These are phyloP conservation scores for Potamilus streckersoni DNA, from an alignment of 1,140 invertebrate genomes.

Conservation along the genomic window DNA sequence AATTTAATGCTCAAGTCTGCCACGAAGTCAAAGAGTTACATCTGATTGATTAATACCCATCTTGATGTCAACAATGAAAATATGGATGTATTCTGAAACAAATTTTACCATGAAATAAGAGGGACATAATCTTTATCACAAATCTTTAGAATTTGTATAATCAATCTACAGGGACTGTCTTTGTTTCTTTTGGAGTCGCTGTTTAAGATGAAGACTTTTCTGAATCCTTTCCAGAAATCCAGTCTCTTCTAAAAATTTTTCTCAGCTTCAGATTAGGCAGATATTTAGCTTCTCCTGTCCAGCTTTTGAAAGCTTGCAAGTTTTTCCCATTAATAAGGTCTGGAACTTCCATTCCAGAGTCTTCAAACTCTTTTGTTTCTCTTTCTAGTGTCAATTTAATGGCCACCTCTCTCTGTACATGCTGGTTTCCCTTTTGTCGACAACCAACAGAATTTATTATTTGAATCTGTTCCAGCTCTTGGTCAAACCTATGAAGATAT, in stretches of 20 bases:
- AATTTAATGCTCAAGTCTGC: no score
- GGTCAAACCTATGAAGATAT: constrained; percentile 52
- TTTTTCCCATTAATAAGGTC: constrained; percentile 53
- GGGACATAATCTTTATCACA: no score
- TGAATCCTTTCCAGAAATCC: constrained; percentile 19
- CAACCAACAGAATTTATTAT: constrained; percentile 55
- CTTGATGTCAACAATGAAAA: no score
- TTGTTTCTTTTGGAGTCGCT: no score
- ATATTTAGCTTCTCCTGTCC: constrained; percentile 53
- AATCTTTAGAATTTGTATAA: no score
- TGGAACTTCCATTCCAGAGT: constrained; percentile 55
- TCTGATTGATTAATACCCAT: no score
- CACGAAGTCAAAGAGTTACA: no score
- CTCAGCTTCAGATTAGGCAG: constrained; percentile 52
- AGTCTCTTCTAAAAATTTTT: constrained; percentile 41
- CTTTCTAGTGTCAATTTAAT: constrained; percentile 51
- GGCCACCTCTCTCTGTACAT: constrained; percentile 46
- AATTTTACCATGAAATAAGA: no score
- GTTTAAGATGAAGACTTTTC: no score
- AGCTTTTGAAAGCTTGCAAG: constrained; percentile 45
- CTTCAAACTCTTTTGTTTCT: constrained; percentile 51
- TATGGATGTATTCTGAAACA: no score
- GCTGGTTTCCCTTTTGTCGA: constrained; percentile 39
- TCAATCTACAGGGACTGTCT: no score
- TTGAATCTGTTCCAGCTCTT: constrained; percentile 59